These are phyloP conservation scores for Apamea epomidion DNA, from an alignment of 2,888 invertebrate species.

Conservation along the genomic window DNA sequence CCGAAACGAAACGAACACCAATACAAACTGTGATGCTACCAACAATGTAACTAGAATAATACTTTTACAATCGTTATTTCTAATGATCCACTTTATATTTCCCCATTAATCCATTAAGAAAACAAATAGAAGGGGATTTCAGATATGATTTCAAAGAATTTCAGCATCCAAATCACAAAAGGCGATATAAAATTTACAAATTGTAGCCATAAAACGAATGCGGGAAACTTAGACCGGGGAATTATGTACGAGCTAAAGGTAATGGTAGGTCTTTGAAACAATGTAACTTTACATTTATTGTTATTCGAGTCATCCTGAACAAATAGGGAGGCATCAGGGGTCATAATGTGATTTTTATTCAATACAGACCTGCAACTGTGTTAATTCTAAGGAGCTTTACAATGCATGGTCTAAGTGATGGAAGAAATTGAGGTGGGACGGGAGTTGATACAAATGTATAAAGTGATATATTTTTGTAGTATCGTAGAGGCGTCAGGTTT, in stretches of 20 bases:
- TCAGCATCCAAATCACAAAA: conserved; percentile 71
- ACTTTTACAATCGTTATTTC: conserved; percentile 54
- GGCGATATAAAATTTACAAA: conserved; percentile 81
- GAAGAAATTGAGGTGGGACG: background rate
- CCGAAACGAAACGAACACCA: background rate
- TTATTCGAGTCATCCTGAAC: conserved; percentile 66
- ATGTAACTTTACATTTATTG: conserved; percentile 76
- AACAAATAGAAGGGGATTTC: conserved; percentile 58
- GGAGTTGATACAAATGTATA: background rate
- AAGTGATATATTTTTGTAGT: background rate
- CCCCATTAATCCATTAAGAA: conserved; percentile 63
- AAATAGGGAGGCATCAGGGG: conserved; percentile 64
- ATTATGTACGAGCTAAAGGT: conserved; percentile 70
- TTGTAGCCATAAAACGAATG: conserved; percentile 75
- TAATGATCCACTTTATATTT: conserved; percentile 59
- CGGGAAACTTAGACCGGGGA: conserved; percentile 70
- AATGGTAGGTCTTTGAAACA: conserved; percentile 73
- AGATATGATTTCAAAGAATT: conserved; percentile 65
- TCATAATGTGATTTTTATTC: conserved; percentile 83
- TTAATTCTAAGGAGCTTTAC: conserved; percentile 75
- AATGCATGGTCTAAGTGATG: conserved; percentile 54
- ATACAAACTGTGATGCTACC: background rate
- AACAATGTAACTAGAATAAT: conserved; percentile 36
- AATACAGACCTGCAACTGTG: conserved; percentile 76
- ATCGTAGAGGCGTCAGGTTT: background rate